Conservation (phyloP, 2,888 invertebrate genomes). For the Ophion costatus region DNA sequence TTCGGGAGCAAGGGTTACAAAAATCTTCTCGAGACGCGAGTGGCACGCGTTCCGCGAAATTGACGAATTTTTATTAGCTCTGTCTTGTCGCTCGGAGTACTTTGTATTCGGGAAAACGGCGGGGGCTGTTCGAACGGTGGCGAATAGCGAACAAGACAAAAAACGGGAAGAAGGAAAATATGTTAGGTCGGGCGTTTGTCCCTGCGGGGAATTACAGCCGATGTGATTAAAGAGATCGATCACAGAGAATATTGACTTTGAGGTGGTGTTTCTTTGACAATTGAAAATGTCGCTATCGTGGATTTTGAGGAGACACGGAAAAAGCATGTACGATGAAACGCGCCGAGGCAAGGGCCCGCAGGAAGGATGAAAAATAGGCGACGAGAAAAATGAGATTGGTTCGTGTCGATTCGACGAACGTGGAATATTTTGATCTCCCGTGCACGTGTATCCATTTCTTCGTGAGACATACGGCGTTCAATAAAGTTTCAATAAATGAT, state of each 20-base stretch:
- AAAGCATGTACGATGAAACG: not conserved
- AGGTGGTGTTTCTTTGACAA: conserved; percentile 4
- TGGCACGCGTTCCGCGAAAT: not conserved
- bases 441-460: conserved; percentile 6
- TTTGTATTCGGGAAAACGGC: conserved; percentile 2
- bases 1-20: not conserved
- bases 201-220: conserved; percentile 5
- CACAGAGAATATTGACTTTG: conserved; percentile 50
- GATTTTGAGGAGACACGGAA: not conserved
- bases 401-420: conserved; percentile 4
- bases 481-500: conserved; percentile 18
- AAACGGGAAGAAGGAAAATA: not conserved
- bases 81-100: conserved; percentile 2
- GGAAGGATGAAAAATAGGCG: not conserved
- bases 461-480: not conserved
- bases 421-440: conserved; percentile 7
- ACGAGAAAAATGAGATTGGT: conserved; percentile 12
- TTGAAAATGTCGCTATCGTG: not conserved
- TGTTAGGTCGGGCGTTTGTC: not conserved
- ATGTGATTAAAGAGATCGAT: conserved; percentile 28
- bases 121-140: not conserved
- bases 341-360: not conserved
- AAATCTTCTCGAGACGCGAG: not conserved
- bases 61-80: not conserved
- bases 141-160: not conserved